A percentile compares a stretch with the other conserved stretches of the same genome.
Conservation (phyloP, 2,888 invertebrate species). For the Leptinotarsa rubiginosa region DNA sequence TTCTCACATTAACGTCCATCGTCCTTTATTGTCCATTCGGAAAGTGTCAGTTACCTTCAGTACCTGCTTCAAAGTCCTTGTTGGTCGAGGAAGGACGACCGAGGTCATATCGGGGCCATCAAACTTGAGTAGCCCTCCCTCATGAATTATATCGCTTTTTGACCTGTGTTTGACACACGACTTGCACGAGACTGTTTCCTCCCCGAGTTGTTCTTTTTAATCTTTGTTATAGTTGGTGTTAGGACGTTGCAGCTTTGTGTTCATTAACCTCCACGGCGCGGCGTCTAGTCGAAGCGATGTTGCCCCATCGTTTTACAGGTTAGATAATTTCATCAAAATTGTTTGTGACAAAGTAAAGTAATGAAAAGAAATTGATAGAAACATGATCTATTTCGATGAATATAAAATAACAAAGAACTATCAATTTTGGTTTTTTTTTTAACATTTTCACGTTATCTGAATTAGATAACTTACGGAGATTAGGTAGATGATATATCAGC, state of each 20-base stretch:
- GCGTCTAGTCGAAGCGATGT: conserved; percentile 43
- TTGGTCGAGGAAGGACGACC: conserved; percentile 7
- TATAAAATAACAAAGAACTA: too few species aligned
- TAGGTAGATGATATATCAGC: too few species aligned
- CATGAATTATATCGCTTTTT: conserved; percentile 7
- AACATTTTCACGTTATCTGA: too few species aligned
- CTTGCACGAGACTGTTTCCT: conserved; percentile 17
- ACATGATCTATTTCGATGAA: too few species aligned
- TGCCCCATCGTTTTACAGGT: conserved; percentile 11
- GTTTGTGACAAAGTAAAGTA: too few species aligned
- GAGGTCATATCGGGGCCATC: background rate
- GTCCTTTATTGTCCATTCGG: background rate
- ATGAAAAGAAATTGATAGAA: too few species aligned
- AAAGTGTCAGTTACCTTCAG: conserved; percentile 38
- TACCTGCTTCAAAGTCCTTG: conserved; percentile 44
- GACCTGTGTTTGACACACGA: conserved; percentile 24
- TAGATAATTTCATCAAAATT: too few species aligned
- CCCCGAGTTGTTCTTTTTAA: conserved; percentile 5
- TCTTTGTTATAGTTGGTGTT: conserved; percentile 36
- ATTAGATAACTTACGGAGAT: too few species aligned
- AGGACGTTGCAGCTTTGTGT: conserved; percentile 51
- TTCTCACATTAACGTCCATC: background rate
- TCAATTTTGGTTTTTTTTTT: too few species aligned
- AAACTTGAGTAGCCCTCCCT: conserved; percentile 11
- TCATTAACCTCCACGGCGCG: conserved; percentile 56